Conservation (phyloP, 2,888 invertebrate genomes). For the Ennomos erosarius region DNA sequence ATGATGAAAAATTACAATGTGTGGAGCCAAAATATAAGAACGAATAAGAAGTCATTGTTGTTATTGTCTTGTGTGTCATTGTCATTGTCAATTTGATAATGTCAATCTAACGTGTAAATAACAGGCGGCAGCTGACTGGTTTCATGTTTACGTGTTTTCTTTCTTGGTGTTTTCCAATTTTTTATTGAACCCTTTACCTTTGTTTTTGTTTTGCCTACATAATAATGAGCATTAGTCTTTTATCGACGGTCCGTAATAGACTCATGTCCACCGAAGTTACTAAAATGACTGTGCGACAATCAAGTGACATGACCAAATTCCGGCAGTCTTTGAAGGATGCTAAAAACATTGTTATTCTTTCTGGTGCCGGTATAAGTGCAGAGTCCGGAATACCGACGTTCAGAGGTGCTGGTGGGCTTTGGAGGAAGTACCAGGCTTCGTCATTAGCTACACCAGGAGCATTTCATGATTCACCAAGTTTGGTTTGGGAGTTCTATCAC, state of each 20-base stretch:
- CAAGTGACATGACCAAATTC: constrained; percentile 80
- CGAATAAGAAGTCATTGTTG: no score
- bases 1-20: no score
- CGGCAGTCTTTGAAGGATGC: constrained; percentile 84
- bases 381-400: constrained; percentile 96
- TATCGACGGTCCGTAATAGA: constrained; percentile 40
- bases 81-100: no score
- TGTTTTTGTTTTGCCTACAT: constrained; percentile 7
- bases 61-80: no score
- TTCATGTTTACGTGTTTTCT: not conserved
- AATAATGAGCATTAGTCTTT: constrained; percentile 55
- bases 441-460: constrained; percentile 89
- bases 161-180: not conserved
- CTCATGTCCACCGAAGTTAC: constrained; percentile 20
- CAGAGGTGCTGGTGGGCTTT: constrained; percentile 92
- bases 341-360: constrained; percentile 88
- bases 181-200: not conserved
- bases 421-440: constrained; percentile 91
- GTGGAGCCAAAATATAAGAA: no score
- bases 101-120: no score
- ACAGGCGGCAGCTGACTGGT: no score
- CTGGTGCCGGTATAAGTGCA: constrained; percentile 93
- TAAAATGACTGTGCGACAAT: constrained; percentile 45
- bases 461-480: constrained; percentile 89
- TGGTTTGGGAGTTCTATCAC: constrained; percentile 97